These are phyloP conservation scores for Syngnathus floridae DNA, from an alignment of 2,113 vertebrate genomes.

Conservation along the genomic window DNA sequence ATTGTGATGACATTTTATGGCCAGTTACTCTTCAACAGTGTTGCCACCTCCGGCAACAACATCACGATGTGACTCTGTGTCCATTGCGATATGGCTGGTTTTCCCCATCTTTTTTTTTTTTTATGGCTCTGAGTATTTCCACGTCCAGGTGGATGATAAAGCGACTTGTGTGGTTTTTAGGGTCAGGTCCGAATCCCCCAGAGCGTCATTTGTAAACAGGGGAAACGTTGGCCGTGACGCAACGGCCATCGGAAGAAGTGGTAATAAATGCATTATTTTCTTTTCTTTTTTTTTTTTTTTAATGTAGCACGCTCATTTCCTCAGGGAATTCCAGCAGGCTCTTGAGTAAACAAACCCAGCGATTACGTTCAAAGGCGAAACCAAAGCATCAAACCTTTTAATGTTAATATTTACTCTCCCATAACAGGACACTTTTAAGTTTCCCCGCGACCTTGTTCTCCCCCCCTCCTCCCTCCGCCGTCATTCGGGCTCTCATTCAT, in stretches of 20 bases:
- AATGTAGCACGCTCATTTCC: conserved; percentile 62
- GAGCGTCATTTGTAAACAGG: conserved; percentile 48
- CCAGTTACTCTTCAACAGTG: neutral
- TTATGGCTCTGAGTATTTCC: conserved; percentile 42
- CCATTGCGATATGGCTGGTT: conserved; percentile 22
- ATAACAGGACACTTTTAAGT: conserved; percentile 60
- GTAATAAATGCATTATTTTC: conserved; percentile 60
- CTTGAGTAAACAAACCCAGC: conserved; percentile 44
- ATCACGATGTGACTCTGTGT: neutral
- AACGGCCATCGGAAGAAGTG: conserved; percentile 27
- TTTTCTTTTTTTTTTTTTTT: conserved; percentile 4
- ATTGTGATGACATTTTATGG: neutral
- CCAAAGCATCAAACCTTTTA: conserved; percentile 42
- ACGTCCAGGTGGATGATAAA: conserved; percentile 51
- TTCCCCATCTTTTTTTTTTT: conserved; percentile 43
- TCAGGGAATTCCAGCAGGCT: conserved; percentile 63
- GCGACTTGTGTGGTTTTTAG: conserved; percentile 34
- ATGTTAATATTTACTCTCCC: conserved; percentile 66
- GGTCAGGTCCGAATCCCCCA: conserved; percentile 47
- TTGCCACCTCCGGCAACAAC: neutral
- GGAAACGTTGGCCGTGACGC: conserved; percentile 48
- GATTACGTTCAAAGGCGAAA: conserved; percentile 55
- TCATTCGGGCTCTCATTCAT: conserved; percentile 31
- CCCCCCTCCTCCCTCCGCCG: conserved; percentile 9
- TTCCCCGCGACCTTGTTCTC: conserved; percentile 35